A percentile compares a stretch with the other conserved stretches of the same genome.
These are phyloP conservation scores for Cephalopholis sonnerati DNA, from an alignment of 2,113 vertebrate genomes.

Conservation along the genomic window DNA sequence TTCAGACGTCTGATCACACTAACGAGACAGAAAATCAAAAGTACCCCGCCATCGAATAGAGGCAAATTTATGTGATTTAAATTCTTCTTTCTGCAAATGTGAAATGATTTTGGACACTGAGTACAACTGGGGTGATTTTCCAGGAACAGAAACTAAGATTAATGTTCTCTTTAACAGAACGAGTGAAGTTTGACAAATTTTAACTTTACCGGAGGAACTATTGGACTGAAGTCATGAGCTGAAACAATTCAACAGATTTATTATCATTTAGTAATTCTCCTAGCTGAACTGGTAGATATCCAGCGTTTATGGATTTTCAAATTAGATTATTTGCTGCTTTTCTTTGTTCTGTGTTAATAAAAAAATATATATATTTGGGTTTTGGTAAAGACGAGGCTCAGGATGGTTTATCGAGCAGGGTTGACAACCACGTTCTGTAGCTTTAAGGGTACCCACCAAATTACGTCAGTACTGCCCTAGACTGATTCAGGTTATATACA, in stretches of 20 bases:
- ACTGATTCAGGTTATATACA: no score
- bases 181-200: not conserved
- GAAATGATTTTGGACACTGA: not conserved
- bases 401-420: not conserved
- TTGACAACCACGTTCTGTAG: no score
- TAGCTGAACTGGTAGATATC: not conserved
- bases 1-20: conserved; percentile 20
- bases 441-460: no score
- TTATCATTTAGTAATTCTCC: not conserved
- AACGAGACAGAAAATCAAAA: not conserved
- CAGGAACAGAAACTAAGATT: not conserved
- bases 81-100: not conserved
- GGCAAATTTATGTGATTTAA: not conserved
- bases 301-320: not conserved
- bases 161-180: not conserved
- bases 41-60: not conserved
- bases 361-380: not conserved
- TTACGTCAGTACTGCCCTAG: no score
- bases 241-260: not conserved
- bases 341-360: not conserved
- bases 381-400: not conserved
- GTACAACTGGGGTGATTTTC: not conserved
- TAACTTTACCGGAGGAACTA: no score
- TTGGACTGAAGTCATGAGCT: not conserved
- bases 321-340: not conserved